Evolutionary conservation across 2,888 invertebrate species (phyloP).

Genomic region (Agrotis clavis): DNA sequence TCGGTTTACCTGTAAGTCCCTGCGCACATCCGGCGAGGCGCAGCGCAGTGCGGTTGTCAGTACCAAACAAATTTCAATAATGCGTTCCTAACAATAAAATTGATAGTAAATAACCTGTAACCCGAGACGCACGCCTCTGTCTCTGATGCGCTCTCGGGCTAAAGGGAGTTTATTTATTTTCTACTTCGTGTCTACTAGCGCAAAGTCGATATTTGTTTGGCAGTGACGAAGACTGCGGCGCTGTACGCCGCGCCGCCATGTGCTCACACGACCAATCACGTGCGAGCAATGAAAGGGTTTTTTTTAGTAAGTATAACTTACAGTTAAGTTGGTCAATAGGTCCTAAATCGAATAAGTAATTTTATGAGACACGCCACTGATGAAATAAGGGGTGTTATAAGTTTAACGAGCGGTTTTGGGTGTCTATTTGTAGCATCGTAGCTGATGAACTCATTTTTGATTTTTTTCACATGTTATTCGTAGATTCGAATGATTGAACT

Average conservation of each 20-base stretch:
- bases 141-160: not conserved
- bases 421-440: too few relatives aligned
- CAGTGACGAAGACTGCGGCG: not conserved
- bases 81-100: not conserved
- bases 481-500: not conserved
- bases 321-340: not conserved
- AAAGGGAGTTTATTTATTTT: not conserved
- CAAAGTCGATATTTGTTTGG: constrained; percentile 5
- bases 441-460: not conserved
- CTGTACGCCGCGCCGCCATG: not conserved
- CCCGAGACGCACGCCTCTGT: not conserved
- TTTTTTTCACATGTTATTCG: not conserved
- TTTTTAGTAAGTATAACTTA: not conserved
- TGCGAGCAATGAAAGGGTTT: not conserved
- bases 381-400: not conserved
- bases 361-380: not conserved
- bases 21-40: not conserved
- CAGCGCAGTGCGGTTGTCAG: too few relatives aligned
- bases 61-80: constrained; percentile 9
- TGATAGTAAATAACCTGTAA: constrained; percentile 3
- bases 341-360: constrained; percentile 2
- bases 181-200: not conserved
- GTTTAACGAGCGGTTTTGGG: not conserved
- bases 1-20: not conserved
- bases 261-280: not conserved